Evolutionary conservation across 1,140 invertebrate genomes (phyloP).

Genomic region (Aphaenogaster floridana): DNA sequence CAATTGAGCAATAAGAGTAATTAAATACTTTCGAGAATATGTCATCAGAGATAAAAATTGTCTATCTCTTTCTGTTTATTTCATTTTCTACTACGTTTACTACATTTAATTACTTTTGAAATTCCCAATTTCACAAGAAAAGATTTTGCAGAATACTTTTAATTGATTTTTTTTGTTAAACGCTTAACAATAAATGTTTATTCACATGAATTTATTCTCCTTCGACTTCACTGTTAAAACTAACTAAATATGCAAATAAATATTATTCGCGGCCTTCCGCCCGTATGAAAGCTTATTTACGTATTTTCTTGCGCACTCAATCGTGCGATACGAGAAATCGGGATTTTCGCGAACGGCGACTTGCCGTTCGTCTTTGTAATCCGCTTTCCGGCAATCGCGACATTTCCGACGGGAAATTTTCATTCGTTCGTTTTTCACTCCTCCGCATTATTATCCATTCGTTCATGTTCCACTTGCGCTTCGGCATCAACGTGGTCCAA

Average conservation of each 20-base stretch:
- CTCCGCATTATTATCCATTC: slow-evolving; percentile 57
- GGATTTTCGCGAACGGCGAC: slow-evolving; percentile 47
- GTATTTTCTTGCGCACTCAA: slow-evolving; percentile 46
- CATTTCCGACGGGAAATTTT: slow-evolving; percentile 56
- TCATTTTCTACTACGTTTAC: background rate
- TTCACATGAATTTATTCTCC: background rate
- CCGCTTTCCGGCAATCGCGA: slow-evolving; percentile 62
- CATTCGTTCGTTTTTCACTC: slow-evolving; percentile 55
- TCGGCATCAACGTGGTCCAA: slow-evolving; percentile 32
- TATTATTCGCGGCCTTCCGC: background rate
- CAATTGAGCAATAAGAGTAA: background rate
- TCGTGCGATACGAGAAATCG: slow-evolving; percentile 51
- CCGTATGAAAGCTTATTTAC: slow-evolving; percentile 37
- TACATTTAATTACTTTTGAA: background rate
- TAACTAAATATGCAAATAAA: background rate
- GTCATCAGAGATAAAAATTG: background rate
- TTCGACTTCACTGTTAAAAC: background rate
- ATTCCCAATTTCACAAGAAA: background rate
- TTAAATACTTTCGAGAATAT: background rate
- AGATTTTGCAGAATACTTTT: background rate
- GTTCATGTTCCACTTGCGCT: slow-evolving; percentile 34
- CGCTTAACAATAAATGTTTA: background rate
- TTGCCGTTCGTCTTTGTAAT: slow-evolving; percentile 58
- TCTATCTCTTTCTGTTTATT: background rate
- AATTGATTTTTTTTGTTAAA: background rate